Conservation (phyloP, 2,113 vertebrate genomes). For the Platysternon megacephalum region DNA sequence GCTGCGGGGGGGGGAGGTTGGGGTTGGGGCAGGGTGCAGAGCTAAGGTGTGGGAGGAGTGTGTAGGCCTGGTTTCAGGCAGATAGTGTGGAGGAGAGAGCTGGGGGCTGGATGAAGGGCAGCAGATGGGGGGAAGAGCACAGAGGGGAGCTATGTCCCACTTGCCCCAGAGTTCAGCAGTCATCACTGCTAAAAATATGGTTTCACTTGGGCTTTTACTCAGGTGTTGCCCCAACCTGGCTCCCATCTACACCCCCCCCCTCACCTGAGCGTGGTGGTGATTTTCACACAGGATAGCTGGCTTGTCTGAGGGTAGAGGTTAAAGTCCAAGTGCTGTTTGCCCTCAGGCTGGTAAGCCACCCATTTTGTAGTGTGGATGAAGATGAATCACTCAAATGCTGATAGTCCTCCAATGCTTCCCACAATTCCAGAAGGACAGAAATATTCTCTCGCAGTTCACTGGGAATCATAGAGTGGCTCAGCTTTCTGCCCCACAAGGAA, state of each 20-base stretch:
- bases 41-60: not conserved
- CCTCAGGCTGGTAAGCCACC: not conserved
- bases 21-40: not conserved
- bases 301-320: not conserved
- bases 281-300: not conserved
- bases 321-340: not conserved
- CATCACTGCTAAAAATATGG: no score
- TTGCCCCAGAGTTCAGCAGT: no score
- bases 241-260: not conserved
- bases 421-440: not conserved
- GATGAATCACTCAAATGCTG: not conserved
- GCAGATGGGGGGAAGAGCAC: no score
- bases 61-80: not conserved
- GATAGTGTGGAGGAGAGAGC: not conserved
- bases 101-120: no score
- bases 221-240: no score
- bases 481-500: not conserved
- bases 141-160: no score
- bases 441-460: no score
- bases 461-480: not conserved
- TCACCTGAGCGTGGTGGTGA: not conserved
- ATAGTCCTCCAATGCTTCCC: not conserved
- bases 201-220: no score
- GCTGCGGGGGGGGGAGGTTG: no score
- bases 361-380: not conserved